A percentile compares a stretch with the other conserved stretches of the same genome.
These are phyloP conservation scores for Todus mexicanus DNA, from an alignment of 2,797 vertebrate species.

Conservation along the genomic window DNA sequence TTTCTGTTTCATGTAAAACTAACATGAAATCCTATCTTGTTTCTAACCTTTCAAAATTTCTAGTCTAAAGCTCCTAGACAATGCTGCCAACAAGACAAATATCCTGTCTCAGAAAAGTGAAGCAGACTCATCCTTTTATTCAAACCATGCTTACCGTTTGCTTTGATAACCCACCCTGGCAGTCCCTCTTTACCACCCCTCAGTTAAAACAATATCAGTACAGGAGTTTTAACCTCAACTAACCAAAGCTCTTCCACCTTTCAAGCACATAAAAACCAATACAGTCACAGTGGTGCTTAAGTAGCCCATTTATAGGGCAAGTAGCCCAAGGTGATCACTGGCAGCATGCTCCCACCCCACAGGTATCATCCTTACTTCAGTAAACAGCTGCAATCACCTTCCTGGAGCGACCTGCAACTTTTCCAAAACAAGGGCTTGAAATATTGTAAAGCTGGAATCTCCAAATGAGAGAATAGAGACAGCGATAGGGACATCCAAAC, in stretches of 20 bases:
- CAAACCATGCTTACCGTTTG: background rate
- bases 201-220: background rate
- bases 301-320: background rate
- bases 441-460: background rate
- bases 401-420: background rate
- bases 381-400: background rate
- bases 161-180: background rate
- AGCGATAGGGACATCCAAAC: no score
- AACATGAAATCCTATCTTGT: background rate
- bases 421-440: background rate
- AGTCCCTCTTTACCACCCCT: background rate
- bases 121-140: background rate
- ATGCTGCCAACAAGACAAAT: background rate
- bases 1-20: background rate
- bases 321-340: background rate
- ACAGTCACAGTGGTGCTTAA: background rate
- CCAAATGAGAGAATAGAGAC: background rate
- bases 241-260: background rate
- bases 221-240: background rate
- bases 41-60: background rate
- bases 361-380: rapidly evolving
- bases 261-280: no score
- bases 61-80: background rate
- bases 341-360: background rate
- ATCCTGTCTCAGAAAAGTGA: background rate